phyloP scores from a whole-genome alignment of 1,140 invertebrate genomes.

The Camponotus floridanus region DNA sequence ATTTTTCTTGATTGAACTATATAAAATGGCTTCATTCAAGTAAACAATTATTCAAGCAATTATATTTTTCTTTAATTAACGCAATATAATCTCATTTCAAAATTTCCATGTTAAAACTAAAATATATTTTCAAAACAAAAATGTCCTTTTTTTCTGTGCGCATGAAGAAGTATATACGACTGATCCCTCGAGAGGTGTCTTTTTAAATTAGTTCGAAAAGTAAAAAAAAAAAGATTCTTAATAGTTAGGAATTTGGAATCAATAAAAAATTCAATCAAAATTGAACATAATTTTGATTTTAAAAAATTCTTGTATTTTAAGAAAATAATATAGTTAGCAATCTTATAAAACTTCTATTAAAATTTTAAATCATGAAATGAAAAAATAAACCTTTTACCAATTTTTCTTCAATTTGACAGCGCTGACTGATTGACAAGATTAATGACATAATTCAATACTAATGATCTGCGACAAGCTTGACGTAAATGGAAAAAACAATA shows the following conservation, averaged over 20 bases:
- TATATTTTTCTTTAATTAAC: too few species aligned
- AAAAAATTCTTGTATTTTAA: background rate
- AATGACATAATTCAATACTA: constrained; percentile 53
- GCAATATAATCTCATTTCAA: too few species aligned
- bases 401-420: background rate
- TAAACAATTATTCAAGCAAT: too few species aligned
- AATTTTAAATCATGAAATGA: background rate
- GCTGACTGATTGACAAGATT: constrained; percentile 24
- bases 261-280: too few species aligned
- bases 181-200: background rate
- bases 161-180: background rate
- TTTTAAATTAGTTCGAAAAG: background rate
- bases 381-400: background rate
- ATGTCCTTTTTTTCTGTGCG: too few species aligned
- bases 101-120: too few species aligned
- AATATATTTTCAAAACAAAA: too few species aligned
- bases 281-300: background rate
- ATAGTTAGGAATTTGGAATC: too few species aligned
- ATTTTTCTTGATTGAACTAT: too few species aligned
- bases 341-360: background rate
- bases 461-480: constrained; percentile 33
- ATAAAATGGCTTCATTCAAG: too few species aligned
- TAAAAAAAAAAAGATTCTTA: background rate
- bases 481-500: too few species aligned
- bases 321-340: background rate